Conservation (phyloP, 2,888 invertebrate genomes). For the Sclerodermus sp. region DNA sequence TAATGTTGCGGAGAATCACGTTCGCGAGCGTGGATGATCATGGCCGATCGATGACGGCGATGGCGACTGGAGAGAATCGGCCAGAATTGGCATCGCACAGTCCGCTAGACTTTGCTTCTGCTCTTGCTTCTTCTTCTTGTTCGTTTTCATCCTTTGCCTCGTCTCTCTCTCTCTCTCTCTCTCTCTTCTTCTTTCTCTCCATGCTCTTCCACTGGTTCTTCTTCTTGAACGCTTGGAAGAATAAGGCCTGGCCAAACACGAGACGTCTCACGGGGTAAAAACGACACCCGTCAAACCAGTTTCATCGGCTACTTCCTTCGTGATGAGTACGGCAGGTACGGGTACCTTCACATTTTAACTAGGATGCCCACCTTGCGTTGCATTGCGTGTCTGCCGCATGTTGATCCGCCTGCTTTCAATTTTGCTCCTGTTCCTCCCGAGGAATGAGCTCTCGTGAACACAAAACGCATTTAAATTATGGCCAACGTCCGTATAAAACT, state of each 20-base stretch:
- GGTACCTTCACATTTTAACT: constrained; percentile 17
- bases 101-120: no score
- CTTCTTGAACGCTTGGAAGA: neutral
- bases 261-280: constrained; percentile 34
- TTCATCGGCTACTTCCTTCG: constrained; percentile 53
- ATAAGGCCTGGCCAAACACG: constrained; percentile 29
- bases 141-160: neutral
- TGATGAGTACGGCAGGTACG: constrained; percentile 39
- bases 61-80: no score
- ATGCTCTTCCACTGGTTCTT: constrained; percentile 1
- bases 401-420: neutral
- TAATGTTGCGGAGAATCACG: no score
- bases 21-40: no score
- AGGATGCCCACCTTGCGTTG: constrained; percentile 27
- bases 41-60: no score
- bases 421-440: neutral
- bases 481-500: neutral
- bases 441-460: neutral
- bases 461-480: neutral
- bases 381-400: neutral
- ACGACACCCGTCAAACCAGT: constrained; percentile 56
- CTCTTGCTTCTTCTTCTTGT: no score
- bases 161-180: constrained; percentile 7
- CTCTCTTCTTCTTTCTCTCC: constrained; percentile 3
- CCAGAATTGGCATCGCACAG: no score